Conservation (phyloP, 2,797 vertebrate genomes). For the Melanitta fusca region DNA sequence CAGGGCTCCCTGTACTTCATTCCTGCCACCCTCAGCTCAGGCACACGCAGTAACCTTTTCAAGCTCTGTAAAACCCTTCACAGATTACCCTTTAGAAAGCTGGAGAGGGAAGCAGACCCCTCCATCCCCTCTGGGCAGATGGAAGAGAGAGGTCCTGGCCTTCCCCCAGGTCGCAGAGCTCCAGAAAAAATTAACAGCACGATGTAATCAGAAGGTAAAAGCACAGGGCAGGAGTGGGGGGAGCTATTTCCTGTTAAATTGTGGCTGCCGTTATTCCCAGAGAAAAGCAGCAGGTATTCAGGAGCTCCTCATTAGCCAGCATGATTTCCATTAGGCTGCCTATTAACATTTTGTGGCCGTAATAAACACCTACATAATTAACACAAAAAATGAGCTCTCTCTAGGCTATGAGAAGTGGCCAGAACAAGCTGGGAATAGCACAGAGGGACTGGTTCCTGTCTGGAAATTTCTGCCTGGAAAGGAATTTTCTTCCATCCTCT, state of each 20-base stretch:
- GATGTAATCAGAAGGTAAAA: constrained; percentile 38
- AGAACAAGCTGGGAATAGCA: not conserved
- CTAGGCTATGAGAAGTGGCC: not conserved
- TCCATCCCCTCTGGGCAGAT: not conserved
- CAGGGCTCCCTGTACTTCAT: not conserved
- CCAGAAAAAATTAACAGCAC: constrained; percentile 44
- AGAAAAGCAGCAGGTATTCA: constrained; percentile 45
- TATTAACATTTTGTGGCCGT: constrained; percentile 53
- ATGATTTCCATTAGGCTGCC: constrained; percentile 56
- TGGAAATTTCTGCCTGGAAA: not conserved
- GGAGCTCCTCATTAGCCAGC: constrained; percentile 63
- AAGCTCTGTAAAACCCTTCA: constrained; percentile 42
- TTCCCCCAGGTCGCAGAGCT: constrained; percentile 13
- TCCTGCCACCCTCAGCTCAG: not conserved
- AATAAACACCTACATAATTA: constrained; percentile 68
- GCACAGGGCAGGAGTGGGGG: not conserved
- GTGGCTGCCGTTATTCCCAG: constrained; percentile 26
- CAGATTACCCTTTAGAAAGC: constrained; percentile 44
- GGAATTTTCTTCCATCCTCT: not conserved
- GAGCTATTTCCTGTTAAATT: constrained; percentile 51
- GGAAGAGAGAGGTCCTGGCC: constrained; percentile 16
- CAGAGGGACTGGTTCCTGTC: not conserved
- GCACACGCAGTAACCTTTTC: constrained; percentile 39
- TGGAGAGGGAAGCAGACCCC: constrained; percentile 11
- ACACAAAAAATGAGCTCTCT: not conserved